Evolutionary conservation across 1,140 invertebrate genomes (phyloP).

Genomic region (Vollenhovia emeryi): DNA sequence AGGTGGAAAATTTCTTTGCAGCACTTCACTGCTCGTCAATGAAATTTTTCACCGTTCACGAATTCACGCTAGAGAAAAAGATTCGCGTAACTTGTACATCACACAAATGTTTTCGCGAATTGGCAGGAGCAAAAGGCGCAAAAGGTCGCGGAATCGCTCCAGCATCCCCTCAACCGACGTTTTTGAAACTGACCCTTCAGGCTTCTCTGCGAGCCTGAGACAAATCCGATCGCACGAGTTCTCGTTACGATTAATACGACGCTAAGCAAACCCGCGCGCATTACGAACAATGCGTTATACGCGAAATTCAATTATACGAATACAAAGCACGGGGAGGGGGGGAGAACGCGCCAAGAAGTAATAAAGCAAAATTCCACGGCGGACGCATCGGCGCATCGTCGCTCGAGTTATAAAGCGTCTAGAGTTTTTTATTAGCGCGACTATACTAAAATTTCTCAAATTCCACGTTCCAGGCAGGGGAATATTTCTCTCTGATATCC

Average conservation of each 20-base stretch:
- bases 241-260: background rate
- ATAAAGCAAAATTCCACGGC: slow-evolving; percentile 8
- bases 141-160: too few relatives aligned
- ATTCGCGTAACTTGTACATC: too few relatives aligned
- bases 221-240: background rate
- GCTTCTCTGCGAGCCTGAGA: too few relatives aligned
- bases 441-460: slow-evolving; percentile 16
- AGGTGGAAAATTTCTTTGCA: too few relatives aligned
- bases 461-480: background rate
- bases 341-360: background rate
- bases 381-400: background rate
- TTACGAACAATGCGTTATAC: background rate
- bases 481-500: background rate
- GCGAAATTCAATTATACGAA: slow-evolving; percentile 2
- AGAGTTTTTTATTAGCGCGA: background rate
- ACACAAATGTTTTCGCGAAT: too few relatives aligned
- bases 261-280: background rate
- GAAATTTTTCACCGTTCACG: too few relatives aligned
- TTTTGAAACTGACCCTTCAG: too few relatives aligned
- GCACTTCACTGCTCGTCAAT: too few relatives aligned
- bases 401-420: background rate
- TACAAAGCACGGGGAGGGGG: background rate
- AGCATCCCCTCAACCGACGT: too few relatives aligned
- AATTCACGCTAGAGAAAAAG: too few relatives aligned
- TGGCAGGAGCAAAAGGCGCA: too few relatives aligned